A percentile compares a stretch with the other conserved stretches of the same genome.
Evolutionary conservation across 2,113 vertebrate genomes (phyloP).

Genomic region (Passer montanus): DNA sequence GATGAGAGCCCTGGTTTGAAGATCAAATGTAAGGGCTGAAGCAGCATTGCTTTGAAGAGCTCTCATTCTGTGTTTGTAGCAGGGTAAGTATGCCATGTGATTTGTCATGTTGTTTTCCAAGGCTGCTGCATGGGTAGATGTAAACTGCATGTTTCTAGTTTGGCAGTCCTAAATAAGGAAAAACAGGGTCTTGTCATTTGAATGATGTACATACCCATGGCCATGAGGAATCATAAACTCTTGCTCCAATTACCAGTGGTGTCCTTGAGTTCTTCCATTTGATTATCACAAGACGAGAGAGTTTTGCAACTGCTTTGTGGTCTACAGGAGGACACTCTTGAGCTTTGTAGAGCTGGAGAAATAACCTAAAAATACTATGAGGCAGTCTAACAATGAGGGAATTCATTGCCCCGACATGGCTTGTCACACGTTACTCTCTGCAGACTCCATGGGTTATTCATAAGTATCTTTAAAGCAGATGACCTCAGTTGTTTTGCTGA

Average conservation of each 20-base stretch:
- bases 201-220: not conserved
- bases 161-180: not conserved
- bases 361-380: slow-evolving; percentile 53
- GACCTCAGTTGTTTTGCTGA: slow-evolving; percentile 55
- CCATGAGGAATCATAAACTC: not conserved
- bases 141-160: not conserved
- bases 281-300: slow-evolving; percentile 35
- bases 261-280: slow-evolving; percentile 33
- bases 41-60: not conserved
- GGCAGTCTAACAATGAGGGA: slow-evolving; percentile 41
- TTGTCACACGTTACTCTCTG: slow-evolving; percentile 54
- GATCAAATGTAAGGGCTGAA: not conserved
- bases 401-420: slow-evolving; percentile 56
- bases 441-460: slow-evolving; percentile 49
- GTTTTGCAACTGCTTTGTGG: not conserved
- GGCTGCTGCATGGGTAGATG: not conserved
- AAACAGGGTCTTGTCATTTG: not conserved
- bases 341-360: slow-evolving; percentile 72
- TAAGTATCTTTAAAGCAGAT: slow-evolving; percentile 41
- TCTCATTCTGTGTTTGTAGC: not conserved
- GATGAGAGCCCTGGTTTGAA: not conserved
- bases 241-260: not conserved
- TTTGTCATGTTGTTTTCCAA: not conserved
- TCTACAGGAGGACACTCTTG: slow-evolving; percentile 62
- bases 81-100: not conserved